These are phyloP conservation scores for Contarinia nasturtii DNA, from an alignment of 1,140 invertebrate species.

Conservation along the genomic window DNA sequence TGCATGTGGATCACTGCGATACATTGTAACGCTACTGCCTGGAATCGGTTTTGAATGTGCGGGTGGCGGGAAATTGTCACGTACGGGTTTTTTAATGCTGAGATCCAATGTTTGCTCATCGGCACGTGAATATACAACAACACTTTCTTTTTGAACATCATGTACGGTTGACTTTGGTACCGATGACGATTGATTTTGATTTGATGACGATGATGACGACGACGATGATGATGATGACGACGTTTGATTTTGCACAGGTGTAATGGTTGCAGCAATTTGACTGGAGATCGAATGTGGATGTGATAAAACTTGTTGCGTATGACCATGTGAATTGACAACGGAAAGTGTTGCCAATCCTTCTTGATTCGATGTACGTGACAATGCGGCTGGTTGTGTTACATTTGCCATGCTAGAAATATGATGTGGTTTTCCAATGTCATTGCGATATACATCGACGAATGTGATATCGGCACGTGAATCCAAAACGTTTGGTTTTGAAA, in stretches of 20 bases:
- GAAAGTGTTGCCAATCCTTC: conserved; percentile 43
- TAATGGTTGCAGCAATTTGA: conserved; percentile 44
- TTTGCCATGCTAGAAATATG: not conserved
- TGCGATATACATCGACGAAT: conserved; percentile 31
- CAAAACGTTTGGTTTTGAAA: conserved; percentile 6
- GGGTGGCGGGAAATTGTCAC: conserved; percentile 28
- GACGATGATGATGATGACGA: conserved; percentile 10
- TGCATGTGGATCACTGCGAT: conserved; percentile 1
- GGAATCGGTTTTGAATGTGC: conserved; percentile 27
- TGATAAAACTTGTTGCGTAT: conserved; percentile 9
- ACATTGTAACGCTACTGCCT: conserved; percentile 5
- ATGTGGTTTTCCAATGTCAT: conserved; percentile 15
- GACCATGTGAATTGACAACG: conserved; percentile 33
- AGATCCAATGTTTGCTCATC: conserved; percentile 50
- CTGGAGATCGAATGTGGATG: conserved; percentile 14
- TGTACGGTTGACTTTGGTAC: conserved; percentile 2
- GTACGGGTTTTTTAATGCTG: conserved; percentile 57
- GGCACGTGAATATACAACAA: conserved; percentile 24
- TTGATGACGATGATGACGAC: conserved; percentile 5
- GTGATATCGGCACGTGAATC: conserved; percentile 26
- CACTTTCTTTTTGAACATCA: conserved; percentile 29
- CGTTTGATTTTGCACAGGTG: conserved; percentile 27
- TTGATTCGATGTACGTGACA: conserved; percentile 14
- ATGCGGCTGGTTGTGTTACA: conserved; percentile 1
- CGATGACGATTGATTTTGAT: not conserved